These are phyloP conservation scores for Cerceris ruficornis DNA, from an alignment of 2,888 invertebrate species.

Conservation along the genomic window DNA sequence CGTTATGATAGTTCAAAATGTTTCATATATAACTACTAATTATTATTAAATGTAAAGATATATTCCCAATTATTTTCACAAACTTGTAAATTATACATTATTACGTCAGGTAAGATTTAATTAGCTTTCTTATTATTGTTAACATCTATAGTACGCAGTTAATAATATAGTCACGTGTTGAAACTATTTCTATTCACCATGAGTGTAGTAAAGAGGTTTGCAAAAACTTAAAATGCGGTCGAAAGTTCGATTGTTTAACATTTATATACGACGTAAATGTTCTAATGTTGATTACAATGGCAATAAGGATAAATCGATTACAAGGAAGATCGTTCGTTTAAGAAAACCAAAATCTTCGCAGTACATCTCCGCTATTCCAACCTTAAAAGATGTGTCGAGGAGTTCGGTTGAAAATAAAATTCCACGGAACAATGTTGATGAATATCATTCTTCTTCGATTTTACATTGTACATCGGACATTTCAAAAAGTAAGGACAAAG, in stretches of 20 bases:
- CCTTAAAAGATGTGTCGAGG: slow-evolving; percentile 38
- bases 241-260: slow-evolving; percentile 60
- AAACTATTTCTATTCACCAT: not conserved
- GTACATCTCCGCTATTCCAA: slow-evolving; percentile 39
- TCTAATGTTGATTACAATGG: not conserved
- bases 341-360: not conserved
- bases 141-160: not conserved
- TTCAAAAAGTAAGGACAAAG: not conserved
- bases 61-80: not conserved
- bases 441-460: not conserved
- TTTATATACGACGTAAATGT: slow-evolving; percentile 64
- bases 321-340: slow-evolving; percentile 13
- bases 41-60: not conserved
- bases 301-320: not conserved
- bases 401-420: not conserved
- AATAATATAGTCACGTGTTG: slow-evolving; percentile 38
- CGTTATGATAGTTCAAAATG: slow-evolving; percentile 12
- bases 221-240: slow-evolving; percentile 40
- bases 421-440: not conserved
- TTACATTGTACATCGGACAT: not conserved
- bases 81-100: not conserved
- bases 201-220: not conserved
- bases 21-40: not conserved
- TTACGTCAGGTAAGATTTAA: slow-evolving; percentile 38
- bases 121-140: not conserved